Evolutionary conservation across 92 coral and sea anemone species (phyloP).

Genomic region (Chrysogorgia sp.): DNA sequence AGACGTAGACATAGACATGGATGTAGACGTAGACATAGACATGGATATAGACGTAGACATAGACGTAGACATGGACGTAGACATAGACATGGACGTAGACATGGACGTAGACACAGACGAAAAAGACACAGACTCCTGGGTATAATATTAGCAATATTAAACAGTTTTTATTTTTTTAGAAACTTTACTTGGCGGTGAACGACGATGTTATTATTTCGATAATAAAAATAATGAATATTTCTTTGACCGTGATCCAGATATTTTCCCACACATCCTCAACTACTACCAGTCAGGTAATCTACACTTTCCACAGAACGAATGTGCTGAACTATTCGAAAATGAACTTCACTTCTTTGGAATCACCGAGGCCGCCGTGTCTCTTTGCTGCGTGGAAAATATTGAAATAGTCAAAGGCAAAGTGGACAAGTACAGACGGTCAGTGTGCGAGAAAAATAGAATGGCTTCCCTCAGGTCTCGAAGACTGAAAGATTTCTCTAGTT

Average conservation of each 20-base stretch:
- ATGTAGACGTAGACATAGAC: too few species aligned
- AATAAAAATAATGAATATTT: conserved; percentile 63
- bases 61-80: too few species aligned
- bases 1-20: too few species aligned
- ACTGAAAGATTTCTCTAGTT: conserved; percentile 5
- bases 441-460: background rate
- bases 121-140: background rate
- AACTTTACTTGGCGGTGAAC: conserved; percentile 85
- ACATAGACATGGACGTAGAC: too few species aligned
- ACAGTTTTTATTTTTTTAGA: conserved; percentile 52
- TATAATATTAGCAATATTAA: background rate
- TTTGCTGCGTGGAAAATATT: conserved; percentile 33
- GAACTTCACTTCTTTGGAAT: conserved; percentile 92
- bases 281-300: conserved; percentile 57
- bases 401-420: background rate
- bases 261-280: conserved; percentile 57
- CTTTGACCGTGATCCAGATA: conserved; percentile 72
- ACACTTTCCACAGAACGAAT: conserved; percentile 64
- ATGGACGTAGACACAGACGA: too few species aligned
- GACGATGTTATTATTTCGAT: conserved; percentile 76
- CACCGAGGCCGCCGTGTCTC: conserved; percentile 14
- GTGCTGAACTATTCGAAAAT: conserved; percentile 42
- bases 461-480: background rate
- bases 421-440: background rate
- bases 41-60: too few species aligned